Conservation (phyloP, 2,797 vertebrate genomes). For the Craterocephalus amniculus region DNA sequence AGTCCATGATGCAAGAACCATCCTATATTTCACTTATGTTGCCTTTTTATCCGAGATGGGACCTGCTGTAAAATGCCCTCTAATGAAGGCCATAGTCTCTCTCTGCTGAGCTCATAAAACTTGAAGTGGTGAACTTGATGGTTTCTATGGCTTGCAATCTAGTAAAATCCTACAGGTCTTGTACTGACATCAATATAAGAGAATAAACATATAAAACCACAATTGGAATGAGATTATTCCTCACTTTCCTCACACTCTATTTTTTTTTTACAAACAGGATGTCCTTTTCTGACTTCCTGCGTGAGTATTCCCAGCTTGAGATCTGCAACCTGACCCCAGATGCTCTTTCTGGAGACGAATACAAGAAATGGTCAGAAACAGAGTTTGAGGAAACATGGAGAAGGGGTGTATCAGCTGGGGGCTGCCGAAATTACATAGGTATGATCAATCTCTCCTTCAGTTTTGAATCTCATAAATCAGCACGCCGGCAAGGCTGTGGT, state of each 20-base stretch:
- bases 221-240: not conserved
- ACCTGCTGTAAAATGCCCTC: no score
- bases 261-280: conserved; percentile 74
- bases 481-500: not conserved
- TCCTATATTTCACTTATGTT: no score
- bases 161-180: not conserved
- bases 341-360: conserved; percentile 58
- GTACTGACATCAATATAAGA: not conserved
- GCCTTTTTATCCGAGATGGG: no score
- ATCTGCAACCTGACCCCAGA: conserved; percentile 82
- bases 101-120: no score
- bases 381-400: conserved; percentile 78
- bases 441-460: conserved; percentile 22
- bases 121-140: no score
- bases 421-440: conserved; percentile 77
- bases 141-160: no score
- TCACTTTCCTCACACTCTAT: not conserved
- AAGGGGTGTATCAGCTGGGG: conserved; percentile 71
- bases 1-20: no score
- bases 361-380: conserved; percentile 68
- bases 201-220: not conserved
- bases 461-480: no score
- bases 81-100: no score
- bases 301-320: conserved; percentile 72
- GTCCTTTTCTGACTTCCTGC: conserved; percentile 74